Conservation (phyloP, 2,113 vertebrate species). For the Fukomys damarensis region DNA sequence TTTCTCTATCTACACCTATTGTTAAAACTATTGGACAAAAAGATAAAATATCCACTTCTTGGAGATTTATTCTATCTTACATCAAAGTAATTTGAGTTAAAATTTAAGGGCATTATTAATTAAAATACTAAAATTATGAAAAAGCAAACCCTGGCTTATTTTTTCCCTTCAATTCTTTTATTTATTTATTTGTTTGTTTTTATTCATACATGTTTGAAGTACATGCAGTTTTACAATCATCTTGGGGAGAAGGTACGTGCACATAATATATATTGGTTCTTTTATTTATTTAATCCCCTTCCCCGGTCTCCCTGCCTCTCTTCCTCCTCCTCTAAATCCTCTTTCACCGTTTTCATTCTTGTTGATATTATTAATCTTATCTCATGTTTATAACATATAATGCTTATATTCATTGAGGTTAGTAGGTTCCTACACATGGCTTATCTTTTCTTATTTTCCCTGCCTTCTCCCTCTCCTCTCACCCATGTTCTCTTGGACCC, state of each 20-base stretch:
- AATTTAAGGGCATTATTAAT: neutral
- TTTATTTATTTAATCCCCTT: neutral
- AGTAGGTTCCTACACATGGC: neutral
- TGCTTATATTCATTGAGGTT: neutral
- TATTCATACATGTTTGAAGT: neutral
- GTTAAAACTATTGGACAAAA: constrained; percentile 2
- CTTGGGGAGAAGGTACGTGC: neutral
- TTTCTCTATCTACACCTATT: neutral
- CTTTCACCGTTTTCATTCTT: neutral
- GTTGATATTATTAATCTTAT: neutral
- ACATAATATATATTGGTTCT: neutral
- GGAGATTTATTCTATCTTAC: constrained; percentile 33
- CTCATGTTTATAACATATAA: neutral
- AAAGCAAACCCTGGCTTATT: constrained; percentile 10
- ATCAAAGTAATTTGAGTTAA: constrained; percentile 23
- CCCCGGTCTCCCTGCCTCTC: neutral
- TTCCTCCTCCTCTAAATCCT: neutral
- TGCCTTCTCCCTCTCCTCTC: neutral
- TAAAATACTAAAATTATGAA: constrained; percentile 18
- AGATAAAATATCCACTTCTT: neutral
- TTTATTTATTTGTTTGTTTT: neutral
- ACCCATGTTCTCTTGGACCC: neutral
- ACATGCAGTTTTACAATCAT: neutral
- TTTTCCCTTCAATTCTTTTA: neutral
- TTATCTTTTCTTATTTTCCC: neutral